Base-by-base conservation (phyloP, 1,140 invertebrate genomes). In the Diachasma alloeum region DNA sequence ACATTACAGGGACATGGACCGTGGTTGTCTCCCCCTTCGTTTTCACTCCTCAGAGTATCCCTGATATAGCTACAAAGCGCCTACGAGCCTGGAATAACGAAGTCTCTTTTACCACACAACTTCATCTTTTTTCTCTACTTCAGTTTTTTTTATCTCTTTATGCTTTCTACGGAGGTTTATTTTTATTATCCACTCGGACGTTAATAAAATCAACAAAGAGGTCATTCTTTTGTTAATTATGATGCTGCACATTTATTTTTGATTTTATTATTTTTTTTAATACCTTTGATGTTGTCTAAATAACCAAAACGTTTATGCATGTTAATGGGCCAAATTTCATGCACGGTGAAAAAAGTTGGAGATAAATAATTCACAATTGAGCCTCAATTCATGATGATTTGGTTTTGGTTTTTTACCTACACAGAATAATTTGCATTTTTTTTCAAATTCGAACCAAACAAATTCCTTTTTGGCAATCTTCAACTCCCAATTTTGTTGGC, bases 141-240 rank as follows among this genome's bases (percentile, higher is more conserved):
- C 44, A 31, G 9, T 42, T 11, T 56, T 56, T 56, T 56, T 6
- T 15, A 56, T 56, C 48, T 56, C 48, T 56, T 56, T 56, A 56
- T 56, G 4, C 48, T 17, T 22, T 31, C 2, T 31, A 31, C 39
- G 13, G 48, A 19, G 19, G n/a, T 56, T 56, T 56, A 22, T 22
- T 56, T 56, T 56, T 19, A 56, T 19, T 56, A 56, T 56, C 48
- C 13, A 56, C 48, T 56, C 48, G 48, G 0, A 56, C 48, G n/a
- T 56, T 56, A 56, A 56, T 56, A 56, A 56, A 56, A 56, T 56
- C 48, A 56, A 56, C 48, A 56, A 56, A 56, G 48, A 56, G 48
- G 6, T 56, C 48, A 56, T 22, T 9, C 48, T 56, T 56, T 15
- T 56, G 48, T 56, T 56, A 56, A 56, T 56, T 56, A 56, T 56